phyloP scores from a whole-genome alignment of 1,140 invertebrate species.

The Drosophila seguyi region DNA sequence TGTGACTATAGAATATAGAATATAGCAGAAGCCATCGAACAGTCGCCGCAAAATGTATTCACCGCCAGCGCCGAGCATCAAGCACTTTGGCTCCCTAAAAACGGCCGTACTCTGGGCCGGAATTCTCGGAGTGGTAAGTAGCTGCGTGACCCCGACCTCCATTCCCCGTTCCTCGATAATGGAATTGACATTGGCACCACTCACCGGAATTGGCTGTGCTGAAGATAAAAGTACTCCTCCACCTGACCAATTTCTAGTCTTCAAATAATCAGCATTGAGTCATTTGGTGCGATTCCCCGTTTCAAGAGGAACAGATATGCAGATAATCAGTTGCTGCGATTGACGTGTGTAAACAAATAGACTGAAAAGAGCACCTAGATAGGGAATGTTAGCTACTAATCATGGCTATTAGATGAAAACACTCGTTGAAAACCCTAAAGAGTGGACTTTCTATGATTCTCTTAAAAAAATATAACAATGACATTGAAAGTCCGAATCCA shows the following conservation, averaged over 20 bases:
- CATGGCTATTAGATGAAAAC: neutral
- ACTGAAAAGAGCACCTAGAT: conserved; percentile 2
- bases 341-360: conserved; percentile 32
- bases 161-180: conserved; percentile 31
- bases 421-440: neutral
- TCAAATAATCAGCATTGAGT: conserved; percentile 26
- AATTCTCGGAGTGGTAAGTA: conserved; percentile 72
- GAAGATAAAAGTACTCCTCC: neutral
- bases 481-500: too few relatives aligned
- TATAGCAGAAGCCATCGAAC: neutral
- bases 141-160: conserved; percentile 42
- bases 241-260: conserved; percentile 11
- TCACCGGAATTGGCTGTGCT: conserved; percentile 14
- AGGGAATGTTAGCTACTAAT: too few relatives aligned
- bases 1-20: conserved; percentile 21
- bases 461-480: too few relatives aligned
- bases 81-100: conserved; percentile 63
- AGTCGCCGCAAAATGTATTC: conserved; percentile 57
- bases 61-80: conserved; percentile 36
- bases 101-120: conserved; percentile 62
- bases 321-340: conserved; percentile 12
- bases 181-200: conserved; percentile 21
- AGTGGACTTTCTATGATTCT: too few relatives aligned
- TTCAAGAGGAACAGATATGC: conserved; percentile 1
- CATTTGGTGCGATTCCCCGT: conserved; percentile 18